A percentile compares a stretch with the other conserved stretches of the same genome.
Evolutionary conservation across 2,113 vertebrate genomes (phyloP).

Genomic region (Gasterosteus nipponicus): DNA sequence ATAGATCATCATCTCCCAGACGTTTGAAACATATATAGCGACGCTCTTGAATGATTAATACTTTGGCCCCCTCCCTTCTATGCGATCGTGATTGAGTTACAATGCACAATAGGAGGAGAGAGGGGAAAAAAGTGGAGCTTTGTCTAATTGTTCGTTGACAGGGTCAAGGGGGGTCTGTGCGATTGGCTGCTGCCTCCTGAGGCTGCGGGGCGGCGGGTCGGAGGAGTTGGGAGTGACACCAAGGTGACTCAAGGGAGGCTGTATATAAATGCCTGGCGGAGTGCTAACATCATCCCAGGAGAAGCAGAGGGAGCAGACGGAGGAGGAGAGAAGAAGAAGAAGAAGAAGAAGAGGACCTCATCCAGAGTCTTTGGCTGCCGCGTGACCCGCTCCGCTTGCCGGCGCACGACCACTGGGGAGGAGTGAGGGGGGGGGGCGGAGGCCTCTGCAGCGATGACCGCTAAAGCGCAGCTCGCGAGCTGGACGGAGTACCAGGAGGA

Average conservation of each 20-base stretch:
- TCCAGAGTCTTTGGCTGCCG: constrained; percentile 16
- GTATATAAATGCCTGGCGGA: constrained; percentile 63
- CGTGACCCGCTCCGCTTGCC: constrained; percentile 37
- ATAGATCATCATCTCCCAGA: constrained; percentile 1
- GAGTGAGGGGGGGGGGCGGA: neutral
- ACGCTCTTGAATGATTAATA: constrained; percentile 71
- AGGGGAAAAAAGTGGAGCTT: constrained; percentile 54
- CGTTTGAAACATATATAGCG: constrained; percentile 19
- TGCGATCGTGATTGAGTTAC: constrained; percentile 74
- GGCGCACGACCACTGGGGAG: constrained; percentile 5
- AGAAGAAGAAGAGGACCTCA: constrained; percentile 22
- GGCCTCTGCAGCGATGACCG: constrained; percentile 54
- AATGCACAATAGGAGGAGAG: constrained; percentile 65
- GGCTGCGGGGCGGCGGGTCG: constrained; percentile 55
- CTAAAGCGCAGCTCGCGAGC: constrained; percentile 60
- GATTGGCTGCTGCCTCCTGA: constrained; percentile 67
- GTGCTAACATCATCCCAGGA: constrained; percentile 44
- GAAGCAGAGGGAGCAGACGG: neutral
- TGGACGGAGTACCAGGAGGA: constrained; percentile 77
- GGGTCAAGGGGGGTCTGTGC: constrained; percentile 57
- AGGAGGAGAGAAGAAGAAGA: too few species aligned
- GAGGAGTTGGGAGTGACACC: constrained; percentile 57
- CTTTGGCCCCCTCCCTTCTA: constrained; percentile 34
- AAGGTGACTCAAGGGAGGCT: constrained; percentile 60
- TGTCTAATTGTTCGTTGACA: constrained; percentile 71